Evolutionary conservation across 1,140 invertebrate genomes (phyloP).

Genomic region (Rhagoletis pomonella): DNA sequence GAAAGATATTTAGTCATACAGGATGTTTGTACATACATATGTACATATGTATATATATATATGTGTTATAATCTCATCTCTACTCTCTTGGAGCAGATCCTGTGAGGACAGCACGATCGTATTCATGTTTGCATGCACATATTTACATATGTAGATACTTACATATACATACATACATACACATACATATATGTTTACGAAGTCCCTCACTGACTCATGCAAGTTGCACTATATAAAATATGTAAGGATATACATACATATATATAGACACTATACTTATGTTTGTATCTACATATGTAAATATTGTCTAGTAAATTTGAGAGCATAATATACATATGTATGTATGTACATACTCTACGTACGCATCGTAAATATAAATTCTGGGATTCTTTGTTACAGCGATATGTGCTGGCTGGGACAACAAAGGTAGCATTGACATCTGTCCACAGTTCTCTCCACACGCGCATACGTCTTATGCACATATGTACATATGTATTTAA

Average conservation of each 20-base stretch:
- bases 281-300: background rate
- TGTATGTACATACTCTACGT: background rate
- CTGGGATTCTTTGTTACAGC: conserved; percentile 26
- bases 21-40: background rate
- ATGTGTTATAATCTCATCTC: too few relatives aligned
- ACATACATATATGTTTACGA: too few relatives aligned
- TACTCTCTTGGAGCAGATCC: background rate
- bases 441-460: background rate
- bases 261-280: too few relatives aligned
- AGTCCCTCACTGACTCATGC: too few relatives aligned
- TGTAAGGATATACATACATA: too few relatives aligned
- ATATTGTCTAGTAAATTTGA: too few relatives aligned
- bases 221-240: too few relatives aligned
- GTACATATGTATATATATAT: background rate
- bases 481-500: background rate
- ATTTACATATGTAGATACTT: too few relatives aligned
- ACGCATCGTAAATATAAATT: background rate
- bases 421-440: conserved; percentile 30
- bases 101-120: background rate
- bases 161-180: too few relatives aligned
- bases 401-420: background rate
- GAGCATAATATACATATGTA: background rate
- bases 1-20: too few relatives aligned
- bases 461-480: background rate
- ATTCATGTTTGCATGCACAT: background rate